phyloP scores from a whole-genome alignment of 2,113 vertebrate genomes.

The Microcebus tavaratra region DNA sequence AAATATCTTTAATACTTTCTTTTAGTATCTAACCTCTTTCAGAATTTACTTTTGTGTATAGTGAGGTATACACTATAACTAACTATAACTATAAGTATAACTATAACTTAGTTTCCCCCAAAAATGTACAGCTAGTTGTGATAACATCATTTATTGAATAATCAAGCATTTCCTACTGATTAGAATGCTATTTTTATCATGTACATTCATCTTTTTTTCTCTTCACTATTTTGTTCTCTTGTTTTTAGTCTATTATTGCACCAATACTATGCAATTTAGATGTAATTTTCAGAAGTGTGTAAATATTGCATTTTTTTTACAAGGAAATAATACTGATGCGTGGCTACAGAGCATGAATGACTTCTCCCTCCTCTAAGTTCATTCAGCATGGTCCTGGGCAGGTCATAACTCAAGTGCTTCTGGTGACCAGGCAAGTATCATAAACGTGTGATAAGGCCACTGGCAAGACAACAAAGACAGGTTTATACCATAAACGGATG shows the following conservation, averaged over 20 bases:
- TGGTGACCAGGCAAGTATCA: not conserved
- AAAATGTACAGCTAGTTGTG: not conserved
- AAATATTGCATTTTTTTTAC: not conserved
- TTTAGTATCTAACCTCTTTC: not conserved
- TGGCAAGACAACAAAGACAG: not conserved
- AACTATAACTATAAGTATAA: too few species aligned
- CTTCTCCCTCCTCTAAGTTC: not conserved
- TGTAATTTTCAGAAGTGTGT: not conserved
- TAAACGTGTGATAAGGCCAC: not conserved
- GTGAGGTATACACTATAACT: too few species aligned
- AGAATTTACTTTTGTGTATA: not conserved
- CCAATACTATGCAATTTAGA: not conserved
- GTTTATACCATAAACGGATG: not conserved
- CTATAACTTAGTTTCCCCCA: not conserved
- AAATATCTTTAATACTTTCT: not conserved
- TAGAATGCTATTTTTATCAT: not conserved
- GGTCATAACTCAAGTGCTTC: not conserved
- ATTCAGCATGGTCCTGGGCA: not conserved
- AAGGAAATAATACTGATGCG: not conserved
- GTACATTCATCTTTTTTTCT: not conserved
- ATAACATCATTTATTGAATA: not conserved
- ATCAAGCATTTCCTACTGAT: not conserved
- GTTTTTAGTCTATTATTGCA: not conserved
- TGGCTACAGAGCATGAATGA: not conserved
- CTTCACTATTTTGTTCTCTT: not conserved